These are phyloP conservation scores for Chamaedrilus cognettii DNA, from an alignment of 2,888 invertebrate genomes.

Conservation along the genomic window DNA sequence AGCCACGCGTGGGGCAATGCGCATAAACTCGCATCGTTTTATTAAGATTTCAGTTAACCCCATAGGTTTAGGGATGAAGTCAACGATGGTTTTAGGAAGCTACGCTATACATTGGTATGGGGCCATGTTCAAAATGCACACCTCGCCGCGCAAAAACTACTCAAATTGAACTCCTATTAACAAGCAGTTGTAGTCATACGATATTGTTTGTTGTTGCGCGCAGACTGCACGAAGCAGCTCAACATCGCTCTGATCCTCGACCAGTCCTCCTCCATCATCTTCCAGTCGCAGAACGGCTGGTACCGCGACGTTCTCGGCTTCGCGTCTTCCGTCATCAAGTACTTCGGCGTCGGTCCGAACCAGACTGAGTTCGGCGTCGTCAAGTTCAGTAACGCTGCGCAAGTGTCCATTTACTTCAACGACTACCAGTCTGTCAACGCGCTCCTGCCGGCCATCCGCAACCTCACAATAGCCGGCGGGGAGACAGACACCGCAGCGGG, in stretches of 20 bases:
- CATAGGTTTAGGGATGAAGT: too few relatives aligned
- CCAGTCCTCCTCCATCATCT: slow-evolving; percentile 23
- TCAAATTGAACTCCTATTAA: too few relatives aligned
- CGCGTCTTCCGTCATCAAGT: slow-evolving; percentile 10
- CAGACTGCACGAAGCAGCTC: slow-evolving; percentile 17
- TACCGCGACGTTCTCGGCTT: slow-evolving; percentile 24
- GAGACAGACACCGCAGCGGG: slow-evolving; percentile 49
- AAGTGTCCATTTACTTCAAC: slow-evolving; percentile 23
- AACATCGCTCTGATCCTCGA: slow-evolving; percentile 26
- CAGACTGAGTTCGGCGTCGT: slow-evolving; percentile 29
- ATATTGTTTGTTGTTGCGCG: too few relatives aligned
- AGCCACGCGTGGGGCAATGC: too few relatives aligned
- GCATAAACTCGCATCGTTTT: too few relatives aligned
- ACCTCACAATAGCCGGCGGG: slow-evolving; percentile 37
- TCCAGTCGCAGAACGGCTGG: slow-evolving; percentile 15
- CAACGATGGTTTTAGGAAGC: too few relatives aligned
- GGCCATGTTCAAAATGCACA: too few relatives aligned
- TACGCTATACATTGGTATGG: too few relatives aligned
- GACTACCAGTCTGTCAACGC: slow-evolving; percentile 7
- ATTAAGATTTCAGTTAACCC: too few relatives aligned
- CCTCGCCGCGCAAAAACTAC: too few relatives aligned
- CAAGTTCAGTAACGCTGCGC: slow-evolving; percentile 28
- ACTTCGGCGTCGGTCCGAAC: slow-evolving; percentile 15
- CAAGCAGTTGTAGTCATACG: too few relatives aligned
- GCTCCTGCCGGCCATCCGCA: slow-evolving; percentile 19